Evolutionary conservation across 2,888 invertebrate genomes (phyloP), one percentile per base, ranked within the genome.

Genomic region (Ceriagrion tenellum): DNA sequence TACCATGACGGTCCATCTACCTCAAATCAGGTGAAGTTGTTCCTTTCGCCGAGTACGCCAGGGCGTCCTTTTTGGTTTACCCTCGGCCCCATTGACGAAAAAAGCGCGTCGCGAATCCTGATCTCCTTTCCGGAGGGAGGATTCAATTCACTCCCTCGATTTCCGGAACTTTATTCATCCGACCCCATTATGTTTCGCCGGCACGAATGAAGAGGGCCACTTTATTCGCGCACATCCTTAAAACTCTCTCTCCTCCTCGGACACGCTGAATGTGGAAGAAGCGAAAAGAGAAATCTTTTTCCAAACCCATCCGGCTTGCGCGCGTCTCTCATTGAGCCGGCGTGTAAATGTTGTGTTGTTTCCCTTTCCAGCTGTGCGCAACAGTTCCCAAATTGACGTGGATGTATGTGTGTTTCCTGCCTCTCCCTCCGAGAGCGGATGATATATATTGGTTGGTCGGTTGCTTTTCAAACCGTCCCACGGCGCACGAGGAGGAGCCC

Each of bases 281-380:
- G 23, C 1, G 26, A 69, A 35, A 89, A 89, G n/a, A 89, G 26
- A 89, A 89, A 89, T 18, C 81, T 35, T 35, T 18, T 13, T 35
- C 35, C n/a, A 12, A 47, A 47, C 35, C 81, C 81, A 81, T 81
- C 81, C 81, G 81, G 81, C 81, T 81, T 81, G 81, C 12, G 81
- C 35, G 13, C 18, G 2, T 35, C 35, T 81, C 81, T 35, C 81
- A 30, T 81, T 81, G 81, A 81, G 81, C 6, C 30, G 16, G 26
- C 91, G 91, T 91, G 40, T 69, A 91, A 91, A 91, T 91, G 91
- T 91, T 91, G 63, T 91, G 91, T 69, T 91, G 91, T 91, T 91
- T 91, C 40, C 91, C 40, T 69, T 69, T 69, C 91, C 91, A 91
- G 63, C 91, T 91, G 91, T 30, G 89, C 89, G 89, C 47, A 89